These are phyloP conservation scores for Zhuqinia jingwanae DNA, from an alignment of 2,888 invertebrate species.

Conservation along the genomic window DNA sequence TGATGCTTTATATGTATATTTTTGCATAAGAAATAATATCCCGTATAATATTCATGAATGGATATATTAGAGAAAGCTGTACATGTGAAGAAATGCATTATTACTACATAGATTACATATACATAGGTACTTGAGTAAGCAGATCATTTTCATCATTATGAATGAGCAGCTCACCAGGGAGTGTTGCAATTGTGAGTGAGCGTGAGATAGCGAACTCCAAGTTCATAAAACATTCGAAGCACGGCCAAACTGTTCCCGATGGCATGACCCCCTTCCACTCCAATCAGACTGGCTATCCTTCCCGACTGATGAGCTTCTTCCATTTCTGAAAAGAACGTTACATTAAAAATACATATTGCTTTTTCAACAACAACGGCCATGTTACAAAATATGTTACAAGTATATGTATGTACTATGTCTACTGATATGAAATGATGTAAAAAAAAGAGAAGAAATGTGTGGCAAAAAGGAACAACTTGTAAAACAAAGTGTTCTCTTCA, in stretches of 20 bases:
- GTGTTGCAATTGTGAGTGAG: slow-evolving; percentile 81
- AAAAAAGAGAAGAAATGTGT: background rate
- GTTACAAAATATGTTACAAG: no score
- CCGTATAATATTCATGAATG: no score
- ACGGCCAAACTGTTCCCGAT: slow-evolving; percentile 91
- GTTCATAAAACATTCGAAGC: slow-evolving; percentile 87
- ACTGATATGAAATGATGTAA: slow-evolving; percentile 1
- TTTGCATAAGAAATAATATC: no score
- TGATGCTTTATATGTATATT: no score
- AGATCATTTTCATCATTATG: slow-evolving; percentile 69
- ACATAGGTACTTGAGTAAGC: background rate
- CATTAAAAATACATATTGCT: background rate
- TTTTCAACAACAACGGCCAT: background rate
- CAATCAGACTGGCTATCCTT: slow-evolving; percentile 78
- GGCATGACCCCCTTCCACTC: slow-evolving; percentile 85
- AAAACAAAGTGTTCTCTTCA: slow-evolving; percentile 2
- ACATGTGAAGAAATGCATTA: no score
- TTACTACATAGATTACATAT: background rate
- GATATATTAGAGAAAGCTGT: no score
- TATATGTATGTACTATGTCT: no score
- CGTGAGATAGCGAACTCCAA: slow-evolving; percentile 91
- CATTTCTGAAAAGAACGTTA: slow-evolving; percentile 76
- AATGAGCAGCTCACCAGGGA: slow-evolving; percentile 77
- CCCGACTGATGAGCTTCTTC: slow-evolving; percentile 78
- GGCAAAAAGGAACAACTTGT: slow-evolving; percentile 13